Base-by-base conservation (phyloP, 2,888 invertebrate species). In the Carterocephalus palaemon region DNA sequence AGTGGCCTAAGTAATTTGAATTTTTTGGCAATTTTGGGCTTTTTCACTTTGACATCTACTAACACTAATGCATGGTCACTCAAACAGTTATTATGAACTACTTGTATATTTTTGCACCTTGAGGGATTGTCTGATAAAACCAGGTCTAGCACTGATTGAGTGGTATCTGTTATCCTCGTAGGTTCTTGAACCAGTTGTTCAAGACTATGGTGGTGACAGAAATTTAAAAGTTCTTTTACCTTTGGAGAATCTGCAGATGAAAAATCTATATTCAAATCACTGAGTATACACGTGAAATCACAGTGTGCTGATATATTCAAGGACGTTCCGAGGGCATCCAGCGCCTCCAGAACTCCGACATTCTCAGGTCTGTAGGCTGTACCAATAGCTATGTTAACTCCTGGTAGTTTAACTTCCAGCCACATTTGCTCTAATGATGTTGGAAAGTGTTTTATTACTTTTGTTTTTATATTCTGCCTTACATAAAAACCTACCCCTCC, bases 1-100 rank as follows among this genome's bases (percentile, higher is more conserved):
- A 15, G 3, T 1, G 3, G 3, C 9, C 29, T 29, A 4, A 15
- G 16, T n/a, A 16, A 13, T 37, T 15, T 8, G 4, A 9, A 2
- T 13, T 6, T 4, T 26, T 24, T 17, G 2, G 9, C 4, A 8
- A 16, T 3, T 37, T 49, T 47, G 1, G 28, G 23, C 7, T 28
- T 37, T 22, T 33, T 42, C 16, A 42, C 38, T 12, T 19, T 20
- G 15, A 42, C 1, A 7, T 42, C 38, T 4, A 8, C 32, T 7
- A 43, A 1, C 4, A 48, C 19, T 29, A 39, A 20, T 8, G 26
- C 48, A 20, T 48, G 48, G 5, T 48, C 48, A 26, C 48, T 47
- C 3, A 48, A 15, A 8, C 19, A 8, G 12, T 2, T 8, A 9
- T 37, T 37, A 26, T 26, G 26, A 9, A 26, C 6, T 10, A 26